A percentile compares a stretch with the other conserved stretches of the same genome.
Evolutionary conservation across 2,888 invertebrate species (phyloP).

Genomic region (Terebella lapidaria): DNA sequence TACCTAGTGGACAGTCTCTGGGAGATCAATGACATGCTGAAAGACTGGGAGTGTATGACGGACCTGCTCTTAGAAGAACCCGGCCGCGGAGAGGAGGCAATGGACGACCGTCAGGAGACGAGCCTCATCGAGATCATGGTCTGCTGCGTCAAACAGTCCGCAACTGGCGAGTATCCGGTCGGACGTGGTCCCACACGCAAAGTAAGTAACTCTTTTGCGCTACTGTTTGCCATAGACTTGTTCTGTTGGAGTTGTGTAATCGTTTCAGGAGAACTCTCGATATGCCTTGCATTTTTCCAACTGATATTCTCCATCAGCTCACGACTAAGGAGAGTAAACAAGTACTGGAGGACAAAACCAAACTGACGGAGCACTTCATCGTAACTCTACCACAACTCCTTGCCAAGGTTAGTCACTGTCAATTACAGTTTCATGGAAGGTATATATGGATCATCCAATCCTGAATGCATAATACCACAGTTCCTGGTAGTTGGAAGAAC

Average conservation of each 20-base stretch:
- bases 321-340: slow-evolving; percentile 63
- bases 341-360: slow-evolving; percentile 82
- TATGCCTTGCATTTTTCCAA: too few relatives aligned
- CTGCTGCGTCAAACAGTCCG: slow-evolving; percentile 93
- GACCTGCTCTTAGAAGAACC: slow-evolving; percentile 92
- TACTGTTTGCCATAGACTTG: too few relatives aligned
- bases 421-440: too few relatives aligned
- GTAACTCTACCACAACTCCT: slow-evolving; percentile 80
- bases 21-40: slow-evolving; percentile 97
- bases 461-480: too few relatives aligned
- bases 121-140: slow-evolving; percentile 92
- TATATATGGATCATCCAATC: too few relatives aligned
- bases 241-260: too few relatives aligned
- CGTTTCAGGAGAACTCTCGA: too few relatives aligned
- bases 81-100: slow-evolving; percentile 80
- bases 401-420: slow-evolving; percentile 62
- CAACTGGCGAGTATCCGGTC: slow-evolving; percentile 91
- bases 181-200: slow-evolving; percentile 86
- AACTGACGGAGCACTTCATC: slow-evolving; percentile 93
- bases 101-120: slow-evolving; percentile 93
- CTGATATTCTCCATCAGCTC: slow-evolving; percentile 53
- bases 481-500: too few relatives aligned
- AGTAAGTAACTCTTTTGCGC: too few relatives aligned
- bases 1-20: slow-evolving; percentile 97
- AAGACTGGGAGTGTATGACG: slow-evolving; percentile 99